Evolutionary conservation across 1,140 invertebrate genomes (phyloP), one percentile per base, ranked within the genome.

Genomic region (Zeugodacus cucurbitae): DNA sequence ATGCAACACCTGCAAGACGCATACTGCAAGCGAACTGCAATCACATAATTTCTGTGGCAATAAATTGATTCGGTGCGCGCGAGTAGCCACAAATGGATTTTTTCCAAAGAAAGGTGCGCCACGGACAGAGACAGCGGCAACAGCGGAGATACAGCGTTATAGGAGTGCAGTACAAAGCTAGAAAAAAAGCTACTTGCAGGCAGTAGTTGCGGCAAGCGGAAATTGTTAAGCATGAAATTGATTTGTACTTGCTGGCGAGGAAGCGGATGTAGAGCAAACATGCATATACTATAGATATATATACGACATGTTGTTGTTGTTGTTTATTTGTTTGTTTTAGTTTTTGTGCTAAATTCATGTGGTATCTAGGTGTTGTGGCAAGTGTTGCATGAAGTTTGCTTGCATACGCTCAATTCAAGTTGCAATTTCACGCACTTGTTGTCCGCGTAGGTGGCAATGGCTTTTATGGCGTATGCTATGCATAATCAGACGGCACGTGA

Each of bases 41-140:
- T 86, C 85, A 86, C 85, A 86, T 86, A 86, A 86, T 86, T 86
- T 86, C 74, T 86, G 57, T 86, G 44, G 85, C 85, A 86, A 59
- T 59, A 86, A 86, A 86, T 86, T 86, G 85, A 86, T 86, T 86
- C 57, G 54, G 85, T 86, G 26, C 85, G 85, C 85, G 85, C 57
- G 85, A 86, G 57, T 86, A 86, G 57, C 85, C 57, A 86, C 85
- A 86, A 86, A 86, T 86, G 57, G 85, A 59, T 58, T 86, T 86
- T 82, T 37, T 41, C 29, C 41, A 22, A 82, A n/a, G n/a, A n/a
- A 82, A 48, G 22, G n/a, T 82, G 74, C 8, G 41, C 41, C 41
- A 48, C 26, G 44, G 74, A 29, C 74, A 70, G 17, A 29, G 34
- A 6, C 62, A 41, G 14, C 11, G 34, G 5, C 10, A 7, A 22